Percentiles rank a stretch among this genome's conserved stretches.
phyloP scores from a whole-genome alignment of 1,140 invertebrate species.

The Magallana ariakensis region DNA sequence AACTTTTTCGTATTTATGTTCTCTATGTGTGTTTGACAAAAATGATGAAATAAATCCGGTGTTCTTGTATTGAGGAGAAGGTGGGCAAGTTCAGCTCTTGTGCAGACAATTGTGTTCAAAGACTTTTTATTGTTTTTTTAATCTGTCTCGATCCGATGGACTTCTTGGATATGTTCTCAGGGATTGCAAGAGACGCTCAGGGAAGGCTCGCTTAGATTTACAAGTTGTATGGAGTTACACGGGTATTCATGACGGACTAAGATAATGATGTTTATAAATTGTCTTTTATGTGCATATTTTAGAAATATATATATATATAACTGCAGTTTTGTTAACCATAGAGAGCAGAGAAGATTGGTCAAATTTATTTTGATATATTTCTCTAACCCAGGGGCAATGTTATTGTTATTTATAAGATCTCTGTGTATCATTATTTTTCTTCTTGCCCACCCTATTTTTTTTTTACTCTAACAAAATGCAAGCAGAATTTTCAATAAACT shows the following conservation, averaged over 20 bases:
- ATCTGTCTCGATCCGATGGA: neutral
- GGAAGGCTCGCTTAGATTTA: neutral
- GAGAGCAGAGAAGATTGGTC: too few species aligned
- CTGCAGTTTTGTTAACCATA: too few species aligned
- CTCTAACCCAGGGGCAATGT: too few species aligned
- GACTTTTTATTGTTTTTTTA: neutral
- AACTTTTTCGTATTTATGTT: neutral
- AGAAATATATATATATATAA: too few species aligned
- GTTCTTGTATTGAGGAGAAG: neutral
- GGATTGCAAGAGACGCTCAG: neutral
- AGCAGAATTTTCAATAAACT: too few species aligned
- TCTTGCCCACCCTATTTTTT: too few species aligned
- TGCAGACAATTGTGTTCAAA: slow-evolving; percentile 23
- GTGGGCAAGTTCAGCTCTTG: neutral
- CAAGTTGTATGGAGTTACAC: slow-evolving; percentile 8
- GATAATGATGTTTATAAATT: too few species aligned
- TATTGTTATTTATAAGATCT: too few species aligned
- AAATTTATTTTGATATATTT: too few species aligned
- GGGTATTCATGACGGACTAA: neutral
- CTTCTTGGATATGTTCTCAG: slow-evolving; percentile 8
- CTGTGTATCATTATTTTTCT: too few species aligned
- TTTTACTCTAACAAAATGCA: too few species aligned
- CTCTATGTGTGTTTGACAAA: neutral
- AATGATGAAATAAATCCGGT: neutral
- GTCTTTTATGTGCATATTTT: too few species aligned